Evolutionary conservation across 2,113 vertebrate species (phyloP), one percentile per base, ranked within the genome.

Genomic region (Chunga burmeisteri): DNA sequence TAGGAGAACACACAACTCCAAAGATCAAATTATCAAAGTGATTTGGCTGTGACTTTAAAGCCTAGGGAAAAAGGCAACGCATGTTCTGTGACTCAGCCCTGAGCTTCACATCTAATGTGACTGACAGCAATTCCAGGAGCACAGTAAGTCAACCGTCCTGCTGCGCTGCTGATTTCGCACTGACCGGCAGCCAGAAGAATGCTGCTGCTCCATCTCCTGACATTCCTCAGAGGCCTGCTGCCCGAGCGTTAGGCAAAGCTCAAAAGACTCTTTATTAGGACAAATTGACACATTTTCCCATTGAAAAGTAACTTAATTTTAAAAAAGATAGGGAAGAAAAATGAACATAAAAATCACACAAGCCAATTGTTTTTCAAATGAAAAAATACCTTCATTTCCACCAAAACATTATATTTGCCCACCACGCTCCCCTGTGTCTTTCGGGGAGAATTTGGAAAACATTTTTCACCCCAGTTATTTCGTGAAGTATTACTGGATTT

Each of bases 161-260:
- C 50, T 16, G 25, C 1, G 21, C 71, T 55, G 68, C 80, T 62
- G 87, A 29, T 92, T 68, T 85, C 3, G 0, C 42, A 11, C 34
- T 32, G 77, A 29, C 67, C 9, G 1, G 44, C 23, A 16, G 93
- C 66, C 79, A 86, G 92, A 62, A 89, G 92, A 94, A 91, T 72
- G 86, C 84, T 88, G 70, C 81, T 58, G 80, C 78, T 88, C 91
- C 91, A 62, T 94, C 83, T 71, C 88, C 88, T 89, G 65, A 92
- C 91, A 75, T 87, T 96, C 93, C 86, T 72, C 80, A 29, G 42
- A 15, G 56, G 56, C 53, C 90, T 79, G 56, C 88, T 93, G 66
- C 38, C 83, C 58, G 19, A 49, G 73, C 84, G n/a, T 29, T 44
- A 67, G 47, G 12, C 77, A 85, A 56, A 91, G 40, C 81, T 84